A percentile compares a stretch with the other conserved stretches of the same genome.
Evolutionary conservation across 2,888 invertebrate genomes (phyloP).

Genomic region (Ectemnius cavifrons): DNA sequence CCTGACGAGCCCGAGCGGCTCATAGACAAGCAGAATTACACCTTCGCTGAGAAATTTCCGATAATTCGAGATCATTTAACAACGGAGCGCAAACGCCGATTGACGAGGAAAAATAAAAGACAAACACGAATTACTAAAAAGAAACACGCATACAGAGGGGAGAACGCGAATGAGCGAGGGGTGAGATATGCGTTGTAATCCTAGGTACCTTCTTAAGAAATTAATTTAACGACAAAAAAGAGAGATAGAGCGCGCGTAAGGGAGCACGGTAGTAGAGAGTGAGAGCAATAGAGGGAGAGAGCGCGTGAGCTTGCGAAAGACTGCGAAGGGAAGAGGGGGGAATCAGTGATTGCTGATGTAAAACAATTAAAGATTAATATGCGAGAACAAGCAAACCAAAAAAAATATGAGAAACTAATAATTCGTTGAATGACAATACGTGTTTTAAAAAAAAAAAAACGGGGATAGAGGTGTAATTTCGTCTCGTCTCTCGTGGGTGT

Average conservation of each 20-base stretch:
- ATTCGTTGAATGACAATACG: constrained; percentile 75
- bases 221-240: constrained; percentile 36
- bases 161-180: constrained; percentile 14
- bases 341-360: constrained; percentile 30
- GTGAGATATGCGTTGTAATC: constrained; percentile 28
- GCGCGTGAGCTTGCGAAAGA: constrained; percentile 4
- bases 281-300: constrained; percentile 18
- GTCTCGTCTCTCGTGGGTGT: constrained; percentile 51
- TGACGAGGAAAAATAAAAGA: background rate
- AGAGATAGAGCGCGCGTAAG: constrained; percentile 11
- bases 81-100: background rate
- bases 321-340: constrained; percentile 6
- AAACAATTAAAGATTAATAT: constrained; percentile 47
- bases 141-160: constrained; percentile 13
- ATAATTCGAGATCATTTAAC: background rate
- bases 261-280: background rate
- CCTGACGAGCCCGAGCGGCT: constrained; percentile 10
- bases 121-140: constrained; percentile 8
- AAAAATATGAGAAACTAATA: constrained; percentile 61
- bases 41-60: constrained; percentile 2
- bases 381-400: constrained; percentile 39
- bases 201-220: constrained; percentile 46
- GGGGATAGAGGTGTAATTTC: constrained; percentile 50
- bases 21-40: constrained; percentile 9
- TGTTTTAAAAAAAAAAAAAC: constrained; percentile 56